A percentile compares a stretch with the other conserved stretches of the same genome.
Conservation (phyloP, 2,797 vertebrate genomes). For the Okamejei kenojei region DNA sequence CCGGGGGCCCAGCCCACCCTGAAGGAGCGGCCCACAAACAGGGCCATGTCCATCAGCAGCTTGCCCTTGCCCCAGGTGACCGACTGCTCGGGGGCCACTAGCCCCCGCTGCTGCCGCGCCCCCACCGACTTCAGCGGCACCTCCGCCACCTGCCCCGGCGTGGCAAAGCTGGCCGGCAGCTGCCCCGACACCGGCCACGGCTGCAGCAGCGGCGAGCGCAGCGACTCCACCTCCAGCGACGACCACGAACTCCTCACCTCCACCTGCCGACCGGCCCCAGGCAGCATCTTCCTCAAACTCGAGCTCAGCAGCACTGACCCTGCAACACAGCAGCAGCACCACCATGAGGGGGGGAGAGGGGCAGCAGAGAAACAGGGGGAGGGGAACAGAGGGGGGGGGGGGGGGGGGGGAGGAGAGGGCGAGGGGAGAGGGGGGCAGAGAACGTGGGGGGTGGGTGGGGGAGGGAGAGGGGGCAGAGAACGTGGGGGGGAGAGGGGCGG, state of each 20-base stretch:
- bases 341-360: background rate
- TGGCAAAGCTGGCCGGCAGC: slow-evolving; percentile 52
- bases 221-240: slow-evolving; percentile 12
- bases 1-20: slow-evolving; percentile 85
- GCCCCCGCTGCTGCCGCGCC: slow-evolving; percentile 58
- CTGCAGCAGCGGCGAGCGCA: background rate
- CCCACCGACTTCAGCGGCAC: slow-evolving; percentile 68
- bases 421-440: too few species aligned
- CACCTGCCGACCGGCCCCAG: slow-evolving; percentile 42
- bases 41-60: slow-evolving; percentile 77
- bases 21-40: slow-evolving; percentile 82
- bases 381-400: too few species aligned
- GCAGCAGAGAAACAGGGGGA: too few species aligned
- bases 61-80: slow-evolving; percentile 65
- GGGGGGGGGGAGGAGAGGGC: too few species aligned
- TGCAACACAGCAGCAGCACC: slow-evolving; percentile 44
- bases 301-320: slow-evolving; percentile 73
- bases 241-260: slow-evolving; percentile 40
- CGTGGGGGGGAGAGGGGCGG: too few species aligned
- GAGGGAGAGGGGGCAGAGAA: too few species aligned
- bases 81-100: slow-evolving; percentile 62
- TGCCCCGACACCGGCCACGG: slow-evolving; percentile 51
- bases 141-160: slow-evolving; percentile 60
- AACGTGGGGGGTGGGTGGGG: too few species aligned
- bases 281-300: slow-evolving; percentile 53